phyloP scores from a whole-genome alignment of 1,140 invertebrate species.

The Brachionus rotundiformis region DNA sequence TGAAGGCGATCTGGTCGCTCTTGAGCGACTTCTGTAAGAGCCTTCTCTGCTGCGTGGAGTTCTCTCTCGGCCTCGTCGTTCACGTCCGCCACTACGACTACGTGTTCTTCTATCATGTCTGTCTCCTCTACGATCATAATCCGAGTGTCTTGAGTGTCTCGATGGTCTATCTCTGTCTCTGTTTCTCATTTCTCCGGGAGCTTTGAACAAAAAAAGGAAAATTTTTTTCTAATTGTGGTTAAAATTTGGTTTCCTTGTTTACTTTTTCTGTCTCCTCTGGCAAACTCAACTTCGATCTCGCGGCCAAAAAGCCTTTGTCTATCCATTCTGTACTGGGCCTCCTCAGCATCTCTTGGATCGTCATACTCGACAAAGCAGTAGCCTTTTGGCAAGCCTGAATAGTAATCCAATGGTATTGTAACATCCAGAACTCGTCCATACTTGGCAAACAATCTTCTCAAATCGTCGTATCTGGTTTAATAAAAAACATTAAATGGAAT shows the following conservation, averaged over 20 bases:
- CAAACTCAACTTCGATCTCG: slow-evolving; percentile 67
- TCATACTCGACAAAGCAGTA: slow-evolving; percentile 68
- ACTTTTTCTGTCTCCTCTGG: slow-evolving; percentile 68
- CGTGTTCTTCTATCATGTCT: background rate
- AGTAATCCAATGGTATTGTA: slow-evolving; percentile 67
- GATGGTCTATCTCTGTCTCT: background rate
- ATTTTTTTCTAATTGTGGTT: too few relatives aligned
- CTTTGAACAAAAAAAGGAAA: background rate
- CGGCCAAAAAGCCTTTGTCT: slow-evolving; percentile 63
- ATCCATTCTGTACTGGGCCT: slow-evolving; percentile 65
- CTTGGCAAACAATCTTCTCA: slow-evolving; percentile 65
- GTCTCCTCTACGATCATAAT: background rate
- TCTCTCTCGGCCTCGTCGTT: slow-evolving; percentile 6
- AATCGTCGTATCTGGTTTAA: slow-evolving; percentile 59
- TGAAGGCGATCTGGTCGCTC: background rate
- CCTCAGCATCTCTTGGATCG: slow-evolving; percentile 67
- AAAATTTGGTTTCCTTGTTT: too few relatives aligned
- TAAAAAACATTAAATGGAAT: too few relatives aligned
- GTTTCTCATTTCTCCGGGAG: slow-evolving; percentile 49
- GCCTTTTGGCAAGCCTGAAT: slow-evolving; percentile 63
- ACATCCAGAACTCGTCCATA: slow-evolving; percentile 66
- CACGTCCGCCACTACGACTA: slow-evolving; percentile 28
- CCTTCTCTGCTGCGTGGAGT: background rate
- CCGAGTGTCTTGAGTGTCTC: background rate
- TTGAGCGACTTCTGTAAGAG: background rate